A percentile compares a stretch with the other conserved stretches of the same genome.
phyloP scores from a whole-genome alignment of 2,797 vertebrate genomes.

The Tragelaphus oryx region DNA sequence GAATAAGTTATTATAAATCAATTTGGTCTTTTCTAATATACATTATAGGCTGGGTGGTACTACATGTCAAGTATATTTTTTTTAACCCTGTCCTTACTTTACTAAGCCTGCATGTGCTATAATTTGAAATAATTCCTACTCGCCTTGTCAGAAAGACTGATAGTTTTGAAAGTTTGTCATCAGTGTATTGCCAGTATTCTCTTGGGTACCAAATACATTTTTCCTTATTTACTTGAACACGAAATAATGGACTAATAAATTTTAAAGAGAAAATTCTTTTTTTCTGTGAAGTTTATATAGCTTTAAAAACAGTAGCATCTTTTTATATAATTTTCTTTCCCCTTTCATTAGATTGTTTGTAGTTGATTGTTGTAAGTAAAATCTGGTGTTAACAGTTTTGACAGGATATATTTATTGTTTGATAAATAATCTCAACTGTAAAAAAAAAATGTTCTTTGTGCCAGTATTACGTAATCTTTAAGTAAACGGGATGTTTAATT shows the following conservation, averaged over 20 bases:
- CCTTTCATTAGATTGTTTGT: neutral
- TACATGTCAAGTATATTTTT: neutral
- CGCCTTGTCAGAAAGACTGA: neutral
- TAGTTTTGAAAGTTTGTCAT: slow-evolving; percentile 13
- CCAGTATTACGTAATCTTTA: neutral
- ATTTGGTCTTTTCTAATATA: neutral
- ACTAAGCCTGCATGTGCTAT: neutral
- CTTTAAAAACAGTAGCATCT: neutral
- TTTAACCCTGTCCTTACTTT: neutral
- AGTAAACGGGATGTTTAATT: neutral
- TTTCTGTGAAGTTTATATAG: neutral
- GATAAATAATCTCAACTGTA: neutral
- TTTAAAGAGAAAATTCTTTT: neutral
- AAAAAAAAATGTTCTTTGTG: neutral
- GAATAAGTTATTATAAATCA: slow-evolving; percentile 2
- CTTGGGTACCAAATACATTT: neutral
- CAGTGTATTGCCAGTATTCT: neutral
- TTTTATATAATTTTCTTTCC: neutral
- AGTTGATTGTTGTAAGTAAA: slow-evolving; percentile 5
- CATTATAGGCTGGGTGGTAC: neutral
- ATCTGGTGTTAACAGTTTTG: slow-evolving; percentile 12
- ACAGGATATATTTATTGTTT: slow-evolving; percentile 1
- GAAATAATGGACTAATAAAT: neutral
- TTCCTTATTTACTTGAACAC: neutral
- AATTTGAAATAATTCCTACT: neutral